Evolutionary conservation across 2,113 vertebrate genomes (phyloP).

Genomic region (Sterrhoptilus dennistouni): DNA sequence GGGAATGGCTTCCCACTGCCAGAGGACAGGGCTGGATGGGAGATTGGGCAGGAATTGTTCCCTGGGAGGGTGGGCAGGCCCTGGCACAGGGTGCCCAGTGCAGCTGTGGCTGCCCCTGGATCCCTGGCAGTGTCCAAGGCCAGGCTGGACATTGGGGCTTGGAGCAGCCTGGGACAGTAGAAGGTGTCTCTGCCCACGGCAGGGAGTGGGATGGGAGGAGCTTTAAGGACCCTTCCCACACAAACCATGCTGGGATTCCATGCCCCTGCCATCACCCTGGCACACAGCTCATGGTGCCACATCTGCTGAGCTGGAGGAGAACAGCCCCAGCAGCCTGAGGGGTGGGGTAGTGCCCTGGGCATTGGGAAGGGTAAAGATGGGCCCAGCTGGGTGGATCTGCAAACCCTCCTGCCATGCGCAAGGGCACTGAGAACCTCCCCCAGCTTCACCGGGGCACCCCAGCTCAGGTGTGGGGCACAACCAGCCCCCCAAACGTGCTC

Average conservation of each 20-base stretch:
- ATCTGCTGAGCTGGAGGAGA: background rate
- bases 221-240: background rate
- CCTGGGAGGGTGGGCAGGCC: background rate
- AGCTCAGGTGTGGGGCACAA: background rate
- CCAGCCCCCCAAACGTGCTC: fast-evolving
- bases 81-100: background rate
- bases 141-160: background rate
- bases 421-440: background rate
- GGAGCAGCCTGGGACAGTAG: background rate
- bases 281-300: fast-evolving
- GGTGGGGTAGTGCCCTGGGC: fast-evolving
- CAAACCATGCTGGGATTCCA: background rate
- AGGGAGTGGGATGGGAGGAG: fast-evolving
- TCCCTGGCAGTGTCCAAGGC: background rate
- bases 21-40: background rate
- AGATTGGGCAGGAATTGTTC: background rate
- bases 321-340: background rate
- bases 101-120: background rate
- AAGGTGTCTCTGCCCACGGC: background rate
- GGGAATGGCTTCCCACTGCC: background rate
- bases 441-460: background rate
- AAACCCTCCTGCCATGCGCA: background rate
- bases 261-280: background rate
- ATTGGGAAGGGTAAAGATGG: background rate
- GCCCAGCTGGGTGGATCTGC: background rate